Percentiles rank a stretch among this genome's conserved stretches.
Conservation (phyloP, 2,113 vertebrate genomes). For the Sylvia atricapilla region DNA sequence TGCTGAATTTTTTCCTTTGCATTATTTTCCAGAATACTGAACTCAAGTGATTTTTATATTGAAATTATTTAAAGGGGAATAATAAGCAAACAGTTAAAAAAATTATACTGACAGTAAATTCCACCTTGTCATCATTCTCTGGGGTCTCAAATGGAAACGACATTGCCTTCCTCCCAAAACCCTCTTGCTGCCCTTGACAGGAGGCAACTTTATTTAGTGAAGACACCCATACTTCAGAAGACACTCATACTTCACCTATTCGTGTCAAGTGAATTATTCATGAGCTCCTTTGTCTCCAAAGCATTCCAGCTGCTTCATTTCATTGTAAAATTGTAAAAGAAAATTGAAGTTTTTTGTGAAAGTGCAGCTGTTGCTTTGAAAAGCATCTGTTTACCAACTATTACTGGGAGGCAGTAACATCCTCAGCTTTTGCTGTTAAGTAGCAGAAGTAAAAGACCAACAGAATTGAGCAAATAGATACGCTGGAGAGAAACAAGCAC, state of each 20-base stretch:
- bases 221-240: background rate
- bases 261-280: conserved; percentile 47
- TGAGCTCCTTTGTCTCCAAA: conserved; percentile 24
- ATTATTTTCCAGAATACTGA: background rate
- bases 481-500: background rate
- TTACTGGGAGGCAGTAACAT: background rate
- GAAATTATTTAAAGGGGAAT: background rate
- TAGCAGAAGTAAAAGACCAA: background rate
- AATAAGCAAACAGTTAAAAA: background rate
- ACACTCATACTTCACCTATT: background rate
- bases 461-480: background rate
- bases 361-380: conserved; percentile 57
- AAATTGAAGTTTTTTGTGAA: conserved; percentile 32
- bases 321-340: background rate
- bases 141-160: background rate
- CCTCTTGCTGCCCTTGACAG: background rate
- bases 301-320: conserved; percentile 17
- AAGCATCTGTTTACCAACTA: conserved; percentile 20
- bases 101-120: background rate
- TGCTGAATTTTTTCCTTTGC: background rate
- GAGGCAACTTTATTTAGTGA: conserved; percentile 22
- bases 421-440: background rate
- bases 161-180: background rate
- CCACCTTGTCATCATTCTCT: background rate
- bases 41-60: background rate